Evolutionary conservation across 2,888 invertebrate species (phyloP).

Genomic region (Drosophila dives): DNA sequence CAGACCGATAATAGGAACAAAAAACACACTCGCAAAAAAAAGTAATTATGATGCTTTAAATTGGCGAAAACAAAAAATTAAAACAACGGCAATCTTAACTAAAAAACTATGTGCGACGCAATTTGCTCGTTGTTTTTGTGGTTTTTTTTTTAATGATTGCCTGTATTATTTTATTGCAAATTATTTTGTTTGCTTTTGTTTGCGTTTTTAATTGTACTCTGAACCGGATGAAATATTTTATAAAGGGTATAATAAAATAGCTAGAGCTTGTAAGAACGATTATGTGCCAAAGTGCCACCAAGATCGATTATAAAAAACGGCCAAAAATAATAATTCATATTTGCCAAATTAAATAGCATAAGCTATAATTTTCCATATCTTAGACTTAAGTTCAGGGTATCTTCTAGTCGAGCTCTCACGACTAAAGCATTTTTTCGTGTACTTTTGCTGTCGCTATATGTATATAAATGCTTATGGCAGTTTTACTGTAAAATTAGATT

Average conservation of each 20-base stretch:
- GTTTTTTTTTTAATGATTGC: slow-evolving; percentile 55
- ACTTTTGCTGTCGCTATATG: neutral
- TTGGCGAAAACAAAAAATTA: slow-evolving; percentile 21
- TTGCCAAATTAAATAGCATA: neutral
- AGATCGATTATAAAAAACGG: neutral
- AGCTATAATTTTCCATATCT: neutral
- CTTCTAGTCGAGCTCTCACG: neutral
- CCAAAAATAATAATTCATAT: neutral
- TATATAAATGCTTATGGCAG: slow-evolving; percentile 7
- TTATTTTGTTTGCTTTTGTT: slow-evolving; percentile 22
- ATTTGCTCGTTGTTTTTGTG: slow-evolving; percentile 47
- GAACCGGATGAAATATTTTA: no score
- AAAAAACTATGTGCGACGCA: slow-evolving; percentile 21
- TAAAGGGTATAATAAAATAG: no score
- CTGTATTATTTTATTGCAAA: slow-evolving; percentile 64
- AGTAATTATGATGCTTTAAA: slow-evolving; percentile 40
- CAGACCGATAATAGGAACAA: slow-evolving; percentile 8
- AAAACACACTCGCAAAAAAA: slow-evolving; percentile 3
- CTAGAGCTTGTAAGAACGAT: neutral
- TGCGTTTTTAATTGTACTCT: no score
- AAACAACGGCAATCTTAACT: slow-evolving; percentile 1
- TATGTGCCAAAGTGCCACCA: neutral
- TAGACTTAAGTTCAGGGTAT: neutral
- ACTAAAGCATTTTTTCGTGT: neutral
- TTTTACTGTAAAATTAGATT: slow-evolving; percentile 57